Evolutionary conservation across 2,113 vertebrate genomes (phyloP), one percentile per base, ranked within the genome.

Genomic region (Hepsetus odoe): DNA sequence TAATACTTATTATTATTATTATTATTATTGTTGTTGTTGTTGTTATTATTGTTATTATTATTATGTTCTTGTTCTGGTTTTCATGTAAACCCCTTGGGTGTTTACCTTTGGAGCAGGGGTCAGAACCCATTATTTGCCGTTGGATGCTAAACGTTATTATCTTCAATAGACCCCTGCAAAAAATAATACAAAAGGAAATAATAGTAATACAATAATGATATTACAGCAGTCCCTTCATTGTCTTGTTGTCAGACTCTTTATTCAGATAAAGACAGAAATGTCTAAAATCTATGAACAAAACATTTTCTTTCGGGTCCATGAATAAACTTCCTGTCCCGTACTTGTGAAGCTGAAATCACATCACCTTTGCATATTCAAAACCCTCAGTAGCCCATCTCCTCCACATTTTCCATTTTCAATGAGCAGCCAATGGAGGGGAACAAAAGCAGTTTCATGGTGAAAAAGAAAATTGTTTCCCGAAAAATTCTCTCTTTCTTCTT

Each of bases 21-120:
- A n/a, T n/a, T n/a, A n/a, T n/a, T n/a, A n/a, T n/a, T n/a, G n/a
- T n/a, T n/a, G n/a, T n/a, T n/a, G n/a, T n/a, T n/a, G n/a, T n/a
- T n/a, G n/a, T n/a, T n/a, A n/a, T n/a, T n/a, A n/a, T n/a, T n/a
- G n/a, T n/a, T n/a, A n/a, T n/a, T n/a, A n/a, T n/a, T n/a, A n/a
- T n/a, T n/a, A n/a, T n/a, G n/a, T 24, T 55, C 2, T 14, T 20
- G 3, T 64, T 1, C 2, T 16, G 1, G 33, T 1, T 30, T 61
- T 61, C 20, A 18, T 64, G 3, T 22, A 38, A 65, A 22, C 18
- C 9, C 10, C 9, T n/a, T 2, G 22, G 22, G 51, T 55, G 22
- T 24, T 65, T 65, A 65, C 61, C 61, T 65, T 65, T 65, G n/a
- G 35, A 38, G 18, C 61, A 65, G 61, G 33, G 33, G 32, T 8